Conservation (phyloP, 2,888 invertebrate species). For the Plutella xylostella region DNA sequence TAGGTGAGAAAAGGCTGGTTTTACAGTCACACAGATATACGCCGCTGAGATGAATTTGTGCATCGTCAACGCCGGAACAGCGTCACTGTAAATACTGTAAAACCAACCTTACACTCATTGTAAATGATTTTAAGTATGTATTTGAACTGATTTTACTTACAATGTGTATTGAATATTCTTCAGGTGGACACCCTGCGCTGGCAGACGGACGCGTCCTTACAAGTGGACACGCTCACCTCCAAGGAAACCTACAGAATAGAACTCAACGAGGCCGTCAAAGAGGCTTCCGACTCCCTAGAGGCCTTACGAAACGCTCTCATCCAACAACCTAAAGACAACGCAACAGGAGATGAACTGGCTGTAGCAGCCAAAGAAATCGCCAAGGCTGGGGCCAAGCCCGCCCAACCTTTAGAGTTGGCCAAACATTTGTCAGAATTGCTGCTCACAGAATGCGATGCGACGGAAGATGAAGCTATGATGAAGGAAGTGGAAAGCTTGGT, state of each 20-base stretch:
- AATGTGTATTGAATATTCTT: slow-evolving; percentile 22
- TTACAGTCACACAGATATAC: no score
- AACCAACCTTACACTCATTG: no score
- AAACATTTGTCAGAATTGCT: slow-evolving; percentile 83
- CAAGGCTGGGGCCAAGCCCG: slow-evolving; percentile 81
- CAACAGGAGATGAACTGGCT: slow-evolving; percentile 71
- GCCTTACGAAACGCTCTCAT: slow-evolving; percentile 70
- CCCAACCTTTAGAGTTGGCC: slow-evolving; percentile 84
- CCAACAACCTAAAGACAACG: slow-evolving; percentile 45
- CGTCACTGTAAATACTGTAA: no score
- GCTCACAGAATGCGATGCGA: slow-evolving; percentile 78
- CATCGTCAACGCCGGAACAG: no score
- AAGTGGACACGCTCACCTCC: slow-evolving; percentile 87
- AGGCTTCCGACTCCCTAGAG: slow-evolving; percentile 76
- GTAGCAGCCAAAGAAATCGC: slow-evolving; percentile 78
- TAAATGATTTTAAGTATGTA: no score
- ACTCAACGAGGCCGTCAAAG: slow-evolving; percentile 77
- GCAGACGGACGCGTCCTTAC: slow-evolving; percentile 82
- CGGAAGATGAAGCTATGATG: slow-evolving; percentile 73
- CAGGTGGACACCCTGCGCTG: slow-evolving; percentile 82
- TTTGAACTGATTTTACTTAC: no score
- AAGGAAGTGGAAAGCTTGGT: slow-evolving; percentile 74
- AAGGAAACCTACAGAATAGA: slow-evolving; percentile 87
- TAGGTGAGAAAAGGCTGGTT: no score
- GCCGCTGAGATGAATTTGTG: no score